A percentile compares a stretch with the other conserved stretches of the same genome.
Evolutionary conservation across 1,140 invertebrate species (phyloP).

Genomic region (Leptoteleia sp.): DNA sequence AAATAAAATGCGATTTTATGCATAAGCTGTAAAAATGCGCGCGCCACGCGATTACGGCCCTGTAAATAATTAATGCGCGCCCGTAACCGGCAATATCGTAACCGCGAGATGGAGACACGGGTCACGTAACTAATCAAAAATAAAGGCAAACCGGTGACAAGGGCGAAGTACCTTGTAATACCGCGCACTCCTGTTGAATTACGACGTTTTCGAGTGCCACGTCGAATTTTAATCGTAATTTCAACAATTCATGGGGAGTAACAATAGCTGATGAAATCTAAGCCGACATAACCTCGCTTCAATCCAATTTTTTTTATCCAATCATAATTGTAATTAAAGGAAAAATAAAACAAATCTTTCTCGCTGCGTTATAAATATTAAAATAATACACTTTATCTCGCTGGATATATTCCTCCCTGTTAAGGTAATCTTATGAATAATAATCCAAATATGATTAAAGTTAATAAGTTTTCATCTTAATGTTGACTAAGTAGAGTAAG

Average conservation of each 20-base stretch:
- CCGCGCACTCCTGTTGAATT: slow-evolving; percentile 8
- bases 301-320: too few relatives aligned
- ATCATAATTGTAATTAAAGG: too few relatives aligned
- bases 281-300: too few relatives aligned
- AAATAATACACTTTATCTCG: too few relatives aligned
- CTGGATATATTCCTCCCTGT: too few relatives aligned
- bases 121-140: slow-evolving; percentile 46
- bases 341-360: too few relatives aligned
- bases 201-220: not conserved
- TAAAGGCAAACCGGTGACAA: slow-evolving; percentile 32
- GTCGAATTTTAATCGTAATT: slow-evolving; percentile 24
- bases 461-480: too few relatives aligned
- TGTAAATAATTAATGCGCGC: slow-evolving; percentile 41
- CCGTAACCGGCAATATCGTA: slow-evolving; percentile 20
- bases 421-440: too few relatives aligned
- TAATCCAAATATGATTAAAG: too few relatives aligned
- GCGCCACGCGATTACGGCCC: slow-evolving; percentile 10
- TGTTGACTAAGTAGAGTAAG: too few relatives aligned
- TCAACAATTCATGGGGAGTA: not conserved
- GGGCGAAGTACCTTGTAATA: slow-evolving; percentile 10
- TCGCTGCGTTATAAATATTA: too few relatives aligned
- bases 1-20: slow-evolving; percentile 23
- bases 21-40: slow-evolving; percentile 25
- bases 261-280: too few relatives aligned
- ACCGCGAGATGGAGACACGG: slow-evolving; percentile 7